phyloP scores from a whole-genome alignment of 1,140 invertebrate genomes.

The Plutomurus gul region DNA sequence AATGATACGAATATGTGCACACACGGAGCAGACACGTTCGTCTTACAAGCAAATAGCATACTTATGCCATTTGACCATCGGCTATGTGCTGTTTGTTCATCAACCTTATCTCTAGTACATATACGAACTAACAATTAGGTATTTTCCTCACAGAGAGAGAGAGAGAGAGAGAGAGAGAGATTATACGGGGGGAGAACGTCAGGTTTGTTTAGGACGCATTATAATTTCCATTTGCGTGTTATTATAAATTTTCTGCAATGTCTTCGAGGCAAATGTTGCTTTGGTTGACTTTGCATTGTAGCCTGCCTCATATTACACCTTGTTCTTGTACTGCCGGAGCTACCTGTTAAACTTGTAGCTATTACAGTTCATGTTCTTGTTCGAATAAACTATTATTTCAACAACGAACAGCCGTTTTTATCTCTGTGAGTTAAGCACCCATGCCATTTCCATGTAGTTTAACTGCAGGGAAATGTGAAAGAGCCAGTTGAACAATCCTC shows the following conservation, averaged over 20 bases:
- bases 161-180: too few species aligned
- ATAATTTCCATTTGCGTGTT: slow-evolving; percentile 22
- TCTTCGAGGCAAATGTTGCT: not conserved
- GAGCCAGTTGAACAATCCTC: too few species aligned
- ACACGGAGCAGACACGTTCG: too few species aligned
- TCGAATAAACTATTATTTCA: slow-evolving; percentile 18
- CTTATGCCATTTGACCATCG: too few species aligned
- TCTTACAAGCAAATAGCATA: too few species aligned
- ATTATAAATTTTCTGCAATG: slow-evolving; percentile 14
- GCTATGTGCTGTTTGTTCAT: too few species aligned
- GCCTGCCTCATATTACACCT: slow-evolving; percentile 8
- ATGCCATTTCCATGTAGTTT: not conserved
- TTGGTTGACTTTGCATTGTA: not conserved
- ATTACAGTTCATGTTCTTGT: slow-evolving; percentile 16
- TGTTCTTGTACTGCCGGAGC: slow-evolving; percentile 13
- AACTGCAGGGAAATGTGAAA: too few species aligned
- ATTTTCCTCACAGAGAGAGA: too few species aligned
- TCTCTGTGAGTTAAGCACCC: not conserved
- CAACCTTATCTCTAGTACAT: too few species aligned
- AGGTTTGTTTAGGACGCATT: not conserved
- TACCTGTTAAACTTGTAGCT: slow-evolving; percentile 27
- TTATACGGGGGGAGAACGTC: too few species aligned
- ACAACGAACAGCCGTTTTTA: not conserved
- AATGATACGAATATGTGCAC: too few species aligned
- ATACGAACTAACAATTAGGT: too few species aligned